A percentile compares a stretch with the other conserved stretches of the same genome.
phyloP scores from a whole-genome alignment of 2,113 vertebrate genomes.

The Nothobranchius kuhntae region DNA sequence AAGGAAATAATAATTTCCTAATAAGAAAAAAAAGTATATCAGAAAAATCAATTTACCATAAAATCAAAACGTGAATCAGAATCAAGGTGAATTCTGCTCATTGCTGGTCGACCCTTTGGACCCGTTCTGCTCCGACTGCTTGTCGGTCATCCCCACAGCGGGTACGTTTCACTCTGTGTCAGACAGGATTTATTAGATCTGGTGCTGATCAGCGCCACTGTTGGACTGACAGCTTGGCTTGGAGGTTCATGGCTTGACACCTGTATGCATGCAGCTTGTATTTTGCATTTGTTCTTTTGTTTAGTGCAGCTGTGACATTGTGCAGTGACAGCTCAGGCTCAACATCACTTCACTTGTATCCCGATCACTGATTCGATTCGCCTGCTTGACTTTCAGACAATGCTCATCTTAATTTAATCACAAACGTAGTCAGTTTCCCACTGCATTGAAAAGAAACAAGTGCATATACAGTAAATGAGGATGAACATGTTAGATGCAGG shows the following conservation, averaged over 20 bases:
- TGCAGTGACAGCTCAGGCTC: too few relatives aligned
- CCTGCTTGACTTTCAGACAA: neutral
- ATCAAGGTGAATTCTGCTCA: neutral
- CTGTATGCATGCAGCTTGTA: neutral
- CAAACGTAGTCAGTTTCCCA: neutral
- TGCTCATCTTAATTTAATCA: too few relatives aligned
- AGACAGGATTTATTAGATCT: slow-evolving; percentile 4
- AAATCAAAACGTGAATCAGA: neutral
- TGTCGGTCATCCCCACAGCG: neutral
- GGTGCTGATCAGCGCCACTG: neutral
- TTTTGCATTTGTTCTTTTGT: neutral
- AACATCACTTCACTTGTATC: neutral
- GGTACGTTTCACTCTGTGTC: too few relatives aligned
- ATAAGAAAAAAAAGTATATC: neutral
- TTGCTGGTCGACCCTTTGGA: neutral
- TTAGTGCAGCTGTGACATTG: neutral
- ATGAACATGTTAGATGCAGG: neutral
- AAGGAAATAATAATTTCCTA: neutral
- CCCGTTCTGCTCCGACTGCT: neutral
- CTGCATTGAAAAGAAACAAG: neutral
- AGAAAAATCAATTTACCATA: too few relatives aligned
- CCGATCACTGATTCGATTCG: neutral
- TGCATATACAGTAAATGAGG: neutral
- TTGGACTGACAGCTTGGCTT: neutral
- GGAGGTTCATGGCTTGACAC: neutral